Evolutionary conservation across 2,113 vertebrate genomes (phyloP), one percentile per base, ranked within the genome.

Genomic region (Phalacrocorax brasilianus): DNA sequence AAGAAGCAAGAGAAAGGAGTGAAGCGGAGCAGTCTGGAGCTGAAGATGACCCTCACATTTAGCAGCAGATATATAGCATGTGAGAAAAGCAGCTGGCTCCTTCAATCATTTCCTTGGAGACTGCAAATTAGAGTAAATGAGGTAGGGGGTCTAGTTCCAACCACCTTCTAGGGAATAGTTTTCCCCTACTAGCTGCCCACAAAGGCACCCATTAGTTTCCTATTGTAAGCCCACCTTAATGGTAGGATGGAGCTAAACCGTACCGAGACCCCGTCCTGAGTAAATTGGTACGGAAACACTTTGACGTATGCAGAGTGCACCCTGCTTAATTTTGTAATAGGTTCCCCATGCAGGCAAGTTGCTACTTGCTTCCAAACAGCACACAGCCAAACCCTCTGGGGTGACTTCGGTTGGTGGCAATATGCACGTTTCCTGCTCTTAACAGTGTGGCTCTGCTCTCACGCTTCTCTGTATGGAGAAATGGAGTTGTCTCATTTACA

Each of bases 291-390:
- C 28, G 42, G 40, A 67, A 87, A 66, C 1, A 1, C 22, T 58
- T 47, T 0, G 4, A 18, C 8, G 23, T 0, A 0, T 50, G 38
- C 17, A 24, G 28, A 78, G 21, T n/a, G 38, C 38, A 47, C 19
- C 28, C 14, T 38, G 8, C 38, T 50, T 55, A 11, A 52, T 88
- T 88, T 71, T 52, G 20, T 9, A 55, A 38, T 12, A 47, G 8
- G 6, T 59, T 80, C n/a, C 23, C 44, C 56, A n/a, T 8, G n/a
- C 0, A 35, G 81, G 38, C 50, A 81, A 75, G 42, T 65, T 81
- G 45, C 42, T 71, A 81, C 70, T 80, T 0, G 4, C 26, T 61
- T 86, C 22, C 40, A 67, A 88, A 45, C 6, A 50, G 17, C 50
- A 30, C 16, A 13, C 12, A n/a, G 72, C 65, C 72, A 74, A 73